phyloP scores from a whole-genome alignment of 2,888 invertebrate species.

The Leistus spinibarbis region DNA sequence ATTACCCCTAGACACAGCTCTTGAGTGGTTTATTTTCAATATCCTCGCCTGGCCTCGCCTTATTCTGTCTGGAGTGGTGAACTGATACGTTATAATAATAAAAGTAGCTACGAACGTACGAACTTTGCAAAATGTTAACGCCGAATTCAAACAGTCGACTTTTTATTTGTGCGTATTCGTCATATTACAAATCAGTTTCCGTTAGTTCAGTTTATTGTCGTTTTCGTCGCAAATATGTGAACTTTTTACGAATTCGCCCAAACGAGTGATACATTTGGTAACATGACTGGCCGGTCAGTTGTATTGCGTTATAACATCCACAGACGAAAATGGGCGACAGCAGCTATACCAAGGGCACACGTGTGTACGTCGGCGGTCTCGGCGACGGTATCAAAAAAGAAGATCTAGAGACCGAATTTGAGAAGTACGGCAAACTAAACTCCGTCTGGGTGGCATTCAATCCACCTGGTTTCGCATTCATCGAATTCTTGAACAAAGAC shows the following conservation, averaged over 20 bases:
- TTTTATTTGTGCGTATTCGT: conserved; percentile 26
- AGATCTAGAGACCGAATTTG: conserved; percentile 88
- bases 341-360: conserved; percentile 63
- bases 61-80: background rate
- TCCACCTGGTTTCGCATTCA: conserved; percentile 93
- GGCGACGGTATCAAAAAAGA: conserved; percentile 90
- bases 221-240: conserved; percentile 38
- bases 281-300: conserved; percentile 29
- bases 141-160: conserved; percentile 23
- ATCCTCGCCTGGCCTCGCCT: background rate
- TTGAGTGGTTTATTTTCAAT: background rate
- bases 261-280: conserved; percentile 49
- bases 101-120: background rate
- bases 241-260: conserved; percentile 54
- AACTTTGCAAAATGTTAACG: conserved; percentile 25
- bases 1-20: background rate
- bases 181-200: conserved; percentile 15
- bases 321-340: conserved; percentile 43
- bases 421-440: conserved; percentile 89
- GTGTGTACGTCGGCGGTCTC: conserved; percentile 90
- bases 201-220: conserved; percentile 27
- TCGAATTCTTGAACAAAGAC: conserved; percentile 86
- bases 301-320: conserved; percentile 37
- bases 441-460: conserved; percentile 94
- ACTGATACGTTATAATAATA: background rate